A percentile compares a stretch with the other conserved stretches of the same genome.
These are phyloP conservation scores for Eugnorisma glareosa DNA, from an alignment of 2,888 invertebrate species.

Conservation along the genomic window DNA sequence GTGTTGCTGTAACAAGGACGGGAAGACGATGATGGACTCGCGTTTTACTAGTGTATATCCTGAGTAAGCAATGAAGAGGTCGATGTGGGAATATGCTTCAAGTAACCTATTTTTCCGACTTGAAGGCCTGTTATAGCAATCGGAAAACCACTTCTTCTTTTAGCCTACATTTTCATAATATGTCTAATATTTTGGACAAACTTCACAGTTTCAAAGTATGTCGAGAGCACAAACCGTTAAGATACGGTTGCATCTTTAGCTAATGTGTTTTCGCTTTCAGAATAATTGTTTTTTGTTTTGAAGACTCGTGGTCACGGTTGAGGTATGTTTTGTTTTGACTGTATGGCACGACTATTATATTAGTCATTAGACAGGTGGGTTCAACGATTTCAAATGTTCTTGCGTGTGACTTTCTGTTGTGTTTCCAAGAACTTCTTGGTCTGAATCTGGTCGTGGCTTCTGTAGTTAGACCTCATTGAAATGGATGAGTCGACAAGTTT, in stretches of 20 bases:
- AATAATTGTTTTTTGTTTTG: conserved; percentile 62
- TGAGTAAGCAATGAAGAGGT: too few species aligned
- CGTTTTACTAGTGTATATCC: too few species aligned
- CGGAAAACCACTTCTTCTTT: not conserved
- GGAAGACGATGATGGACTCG: too few species aligned
- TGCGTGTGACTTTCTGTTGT: not conserved
- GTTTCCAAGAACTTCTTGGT: not conserved
- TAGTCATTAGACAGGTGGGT: conserved; percentile 22
- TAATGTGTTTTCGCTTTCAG: conserved; percentile 77
- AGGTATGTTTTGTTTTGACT: conserved; percentile 45
- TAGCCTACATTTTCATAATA: not conserved
- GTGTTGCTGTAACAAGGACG: not conserved
- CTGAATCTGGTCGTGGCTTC: not conserved
- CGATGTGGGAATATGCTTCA: too few species aligned
- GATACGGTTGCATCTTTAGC: conserved; percentile 69
- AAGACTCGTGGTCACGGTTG: conserved; percentile 45
- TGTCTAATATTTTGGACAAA: conserved; percentile 50
- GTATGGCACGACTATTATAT: conserved; percentile 16
- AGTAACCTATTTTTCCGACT: not conserved
- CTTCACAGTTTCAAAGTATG: conserved; percentile 67
- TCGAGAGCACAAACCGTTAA: conserved; percentile 72
- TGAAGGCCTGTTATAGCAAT: too few species aligned
- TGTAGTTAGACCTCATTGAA: not conserved
- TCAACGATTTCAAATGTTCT: not conserved
- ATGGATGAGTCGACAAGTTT: conserved; percentile 4